These are phyloP conservation scores for Sarcophilus harrisii DNA, from an alignment of 2,797 vertebrate species.

Conservation along the genomic window DNA sequence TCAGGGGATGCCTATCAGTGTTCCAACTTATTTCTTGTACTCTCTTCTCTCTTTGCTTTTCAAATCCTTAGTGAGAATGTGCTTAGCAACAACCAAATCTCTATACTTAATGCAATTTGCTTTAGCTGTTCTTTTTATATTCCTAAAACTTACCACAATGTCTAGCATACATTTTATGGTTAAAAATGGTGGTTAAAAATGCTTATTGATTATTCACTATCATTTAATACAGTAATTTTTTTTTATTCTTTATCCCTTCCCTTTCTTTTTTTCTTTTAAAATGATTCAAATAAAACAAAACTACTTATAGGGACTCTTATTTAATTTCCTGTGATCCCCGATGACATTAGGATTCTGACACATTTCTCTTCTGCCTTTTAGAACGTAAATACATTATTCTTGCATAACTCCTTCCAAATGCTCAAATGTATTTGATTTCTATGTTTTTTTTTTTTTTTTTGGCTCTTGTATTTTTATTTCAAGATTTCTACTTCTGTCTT, in stretches of 20 bases:
- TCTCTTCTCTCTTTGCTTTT: neutral
- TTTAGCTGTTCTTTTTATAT: too few relatives aligned
- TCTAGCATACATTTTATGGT: neutral
- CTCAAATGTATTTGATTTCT: neutral
- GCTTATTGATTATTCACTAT: neutral
- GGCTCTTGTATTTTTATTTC: neutral
- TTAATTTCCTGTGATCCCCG: neutral
- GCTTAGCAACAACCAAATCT: neutral
- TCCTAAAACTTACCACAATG: too few relatives aligned
- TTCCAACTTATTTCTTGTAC: neutral
- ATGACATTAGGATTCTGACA: neutral
- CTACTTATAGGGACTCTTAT: neutral
- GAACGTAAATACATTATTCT: neutral
- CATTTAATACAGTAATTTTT: neutral
- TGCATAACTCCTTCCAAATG: neutral
- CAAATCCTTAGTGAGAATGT: neutral
- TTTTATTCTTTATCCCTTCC: neutral
- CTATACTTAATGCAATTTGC: too few relatives aligned
- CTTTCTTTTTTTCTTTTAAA: neutral
- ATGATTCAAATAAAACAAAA: neutral
- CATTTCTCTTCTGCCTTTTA: neutral
- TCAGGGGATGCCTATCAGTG: neutral
- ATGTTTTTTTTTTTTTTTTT: neutral
- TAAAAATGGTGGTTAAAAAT: neutral
- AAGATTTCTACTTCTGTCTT: neutral